Conservation (phyloP, 1,140 invertebrate genomes). For the Berghia stephanieae region DNA sequence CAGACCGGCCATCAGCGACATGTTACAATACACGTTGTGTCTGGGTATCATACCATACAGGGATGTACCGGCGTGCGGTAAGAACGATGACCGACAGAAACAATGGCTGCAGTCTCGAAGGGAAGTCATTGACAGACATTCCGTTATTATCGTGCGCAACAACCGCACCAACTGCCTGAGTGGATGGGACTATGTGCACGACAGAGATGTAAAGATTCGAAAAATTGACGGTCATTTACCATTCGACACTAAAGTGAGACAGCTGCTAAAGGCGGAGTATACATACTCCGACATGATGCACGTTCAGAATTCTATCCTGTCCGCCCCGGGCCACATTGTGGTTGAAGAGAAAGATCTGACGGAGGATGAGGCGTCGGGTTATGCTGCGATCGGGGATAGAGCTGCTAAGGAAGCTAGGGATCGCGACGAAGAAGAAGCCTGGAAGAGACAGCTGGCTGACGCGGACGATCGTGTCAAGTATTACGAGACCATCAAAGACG, state of each 20-base stretch:
- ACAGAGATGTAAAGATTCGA: not conserved
- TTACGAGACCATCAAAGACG: not conserved
- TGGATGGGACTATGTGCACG: not conserved
- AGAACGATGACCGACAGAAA: too few species aligned
- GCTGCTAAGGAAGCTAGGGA: not conserved
- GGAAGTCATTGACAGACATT: not conserved
- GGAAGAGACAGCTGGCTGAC: not conserved
- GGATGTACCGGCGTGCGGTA: not conserved
- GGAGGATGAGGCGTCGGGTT: not conserved
- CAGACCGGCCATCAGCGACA: not conserved
- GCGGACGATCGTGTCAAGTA: conserved; percentile 13
- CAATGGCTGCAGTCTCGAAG: not conserved
- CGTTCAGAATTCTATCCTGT: not conserved
- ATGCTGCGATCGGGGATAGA: not conserved
- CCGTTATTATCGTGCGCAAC: not conserved
- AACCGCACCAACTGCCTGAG: not conserved
- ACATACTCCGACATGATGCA: conserved; percentile 10
- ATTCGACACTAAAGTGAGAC: conserved; percentile 12
- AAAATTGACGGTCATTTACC: not conserved
- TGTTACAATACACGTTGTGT: conserved; percentile 3
- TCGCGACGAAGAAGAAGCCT: conserved; percentile 1
- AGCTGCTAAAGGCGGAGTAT: conserved; percentile 17
- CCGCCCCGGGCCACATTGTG: conserved; percentile 1
- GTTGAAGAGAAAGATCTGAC: not conserved
- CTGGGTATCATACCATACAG: conserved; percentile 8